These are phyloP conservation scores for Tenthredo amoena DNA, from an alignment of 2,888 invertebrate genomes.

Conservation along the genomic window DNA sequence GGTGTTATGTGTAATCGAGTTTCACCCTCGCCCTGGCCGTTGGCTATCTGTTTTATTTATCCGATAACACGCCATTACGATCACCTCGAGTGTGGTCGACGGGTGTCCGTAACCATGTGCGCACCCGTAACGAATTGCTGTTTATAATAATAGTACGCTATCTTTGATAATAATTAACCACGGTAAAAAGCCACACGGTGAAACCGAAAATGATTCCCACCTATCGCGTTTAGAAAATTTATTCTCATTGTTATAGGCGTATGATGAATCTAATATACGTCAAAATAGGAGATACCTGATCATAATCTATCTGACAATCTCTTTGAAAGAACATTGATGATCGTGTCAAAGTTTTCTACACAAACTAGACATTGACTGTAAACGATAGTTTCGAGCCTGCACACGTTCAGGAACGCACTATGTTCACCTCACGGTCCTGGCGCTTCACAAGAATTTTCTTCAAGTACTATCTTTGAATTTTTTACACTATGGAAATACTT, in stretches of 20 bases:
- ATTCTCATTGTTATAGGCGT: background rate
- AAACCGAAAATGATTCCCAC: background rate
- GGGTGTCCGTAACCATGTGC: conserved; percentile 58
- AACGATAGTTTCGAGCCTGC: background rate
- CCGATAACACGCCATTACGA: conserved; percentile 78
- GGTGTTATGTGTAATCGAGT: conserved; percentile 74
- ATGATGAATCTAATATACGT: background rate
- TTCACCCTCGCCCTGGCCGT: conserved; percentile 67
- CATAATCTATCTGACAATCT: background rate
- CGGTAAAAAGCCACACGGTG: conserved; percentile 14
- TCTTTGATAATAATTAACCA: conserved; percentile 31
- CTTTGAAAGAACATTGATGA: background rate
- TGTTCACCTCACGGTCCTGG: background rate
- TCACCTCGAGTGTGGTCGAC: conserved; percentile 72
- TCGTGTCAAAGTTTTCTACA: background rate
- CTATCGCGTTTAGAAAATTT: background rate
- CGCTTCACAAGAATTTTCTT: background rate
- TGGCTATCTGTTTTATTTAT: conserved; percentile 77
- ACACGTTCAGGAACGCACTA: background rate
- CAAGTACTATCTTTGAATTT: too few species aligned
- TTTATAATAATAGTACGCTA: conserved; percentile 74
- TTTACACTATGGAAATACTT: too few species aligned
- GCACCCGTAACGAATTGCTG: conserved; percentile 77
- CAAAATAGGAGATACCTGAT: background rate
- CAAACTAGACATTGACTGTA: background rate